Percentiles rank a stretch among this genome's conserved stretches.
These are phyloP conservation scores for Coreius guichenoti DNA, from an alignment of 2,797 vertebrate genomes.

Conservation along the genomic window DNA sequence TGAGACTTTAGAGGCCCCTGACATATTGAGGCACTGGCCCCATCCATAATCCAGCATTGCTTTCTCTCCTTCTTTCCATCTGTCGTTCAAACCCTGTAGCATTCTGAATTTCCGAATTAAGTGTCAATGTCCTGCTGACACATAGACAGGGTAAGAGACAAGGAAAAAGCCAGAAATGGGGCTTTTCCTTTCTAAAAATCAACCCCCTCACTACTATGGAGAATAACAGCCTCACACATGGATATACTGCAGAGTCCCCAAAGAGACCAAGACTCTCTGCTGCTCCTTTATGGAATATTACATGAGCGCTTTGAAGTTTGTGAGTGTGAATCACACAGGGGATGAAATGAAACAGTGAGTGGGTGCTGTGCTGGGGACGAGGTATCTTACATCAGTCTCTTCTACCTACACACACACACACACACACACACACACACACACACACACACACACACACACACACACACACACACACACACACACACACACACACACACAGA, in stretches of 20 bases:
- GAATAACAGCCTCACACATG: background rate
- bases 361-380: background rate
- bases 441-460: background rate
- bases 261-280: background rate
- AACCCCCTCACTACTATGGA: background rate
- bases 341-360: slow-evolving; percentile 6
- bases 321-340: slow-evolving; percentile 13
- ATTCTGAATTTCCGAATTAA: background rate
- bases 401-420: background rate
- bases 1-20: background rate
- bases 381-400: slow-evolving; percentile 13
- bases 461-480: background rate
- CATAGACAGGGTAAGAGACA: background rate
- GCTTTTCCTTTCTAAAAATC: background rate
- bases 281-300: slow-evolving; percentile 26
- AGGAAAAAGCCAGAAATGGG: background rate
- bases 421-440: slow-evolving; percentile 2
- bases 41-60: background rate
- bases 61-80: background rate
- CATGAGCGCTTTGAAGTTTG: slow-evolving; percentile 31
- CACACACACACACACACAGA: background rate
- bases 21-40: background rate
- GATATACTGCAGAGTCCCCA: background rate
- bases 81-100: background rate
- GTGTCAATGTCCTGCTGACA: slow-evolving; percentile 10